Base-by-base conservation (phyloP, 2,113 vertebrate species). In the Podarcis muralis region DNA sequence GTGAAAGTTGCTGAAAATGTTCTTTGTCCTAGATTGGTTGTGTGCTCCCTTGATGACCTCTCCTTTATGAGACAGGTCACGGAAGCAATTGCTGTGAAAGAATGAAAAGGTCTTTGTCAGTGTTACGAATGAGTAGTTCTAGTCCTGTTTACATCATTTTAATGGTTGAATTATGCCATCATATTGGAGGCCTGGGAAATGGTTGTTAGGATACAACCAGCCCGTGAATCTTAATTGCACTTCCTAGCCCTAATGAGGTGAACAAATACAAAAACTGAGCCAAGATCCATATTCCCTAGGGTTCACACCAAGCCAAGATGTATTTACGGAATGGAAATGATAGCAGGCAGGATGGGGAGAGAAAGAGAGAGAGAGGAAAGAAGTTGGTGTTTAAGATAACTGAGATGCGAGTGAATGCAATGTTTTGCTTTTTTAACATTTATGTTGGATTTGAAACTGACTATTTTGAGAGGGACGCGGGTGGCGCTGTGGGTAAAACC, bases 161-260 rank as follows among this genome's bases (percentile, higher is more conserved):
- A 79, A 84, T 69, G 68, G 23, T 4, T 30, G 35, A 12, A 5
- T 37, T 80, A 65, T 35, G 15, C 15, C n/a, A 71, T 43, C 32
- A 76, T 15, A 30, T 35, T 84, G 72, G 57, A 77, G 43, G 57
- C 48, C 43, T 81, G 85, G 81, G 40, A 94, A 3, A 43, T 66
- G 53, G 0, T 53, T 68, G 62, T 85, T 76, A 78, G n/a, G 32
- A n/a, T 91, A 75, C 18, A 69, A 80, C 76, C 85, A 6, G 3
- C 79, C 6, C 66, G 1, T 0, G 65, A 18, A 68, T 37, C 12
- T 53, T 37, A 80, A 81, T 43, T 89, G 86, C 84, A 65, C 23
- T 87, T 65, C 18, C 84, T 65, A 18, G 32, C 13, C 71, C 27
- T 91, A 65, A 86, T 23, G 84, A 94, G 72, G 85, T 76, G 53